Evolutionary conservation across 2,797 vertebrate genomes (phyloP).

Genomic region (Petrocephalus sullivani): DNA sequence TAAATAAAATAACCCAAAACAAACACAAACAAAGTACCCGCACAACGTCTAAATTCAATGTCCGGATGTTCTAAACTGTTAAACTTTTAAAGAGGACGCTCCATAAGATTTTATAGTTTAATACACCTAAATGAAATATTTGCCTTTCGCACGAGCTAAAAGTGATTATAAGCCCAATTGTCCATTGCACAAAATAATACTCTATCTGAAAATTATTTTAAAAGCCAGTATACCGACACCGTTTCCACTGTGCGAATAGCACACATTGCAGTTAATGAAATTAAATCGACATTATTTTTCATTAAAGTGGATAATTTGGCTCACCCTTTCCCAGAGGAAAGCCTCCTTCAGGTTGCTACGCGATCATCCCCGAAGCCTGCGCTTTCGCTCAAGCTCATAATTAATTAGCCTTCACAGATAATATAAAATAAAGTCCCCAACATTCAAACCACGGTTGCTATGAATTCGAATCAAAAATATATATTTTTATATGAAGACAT

Average conservation of each 20-base stretch:
- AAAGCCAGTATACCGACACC: too few species aligned
- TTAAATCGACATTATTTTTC: neutral
- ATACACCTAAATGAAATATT: neutral
- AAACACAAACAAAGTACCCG: neutral
- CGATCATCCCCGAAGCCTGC: neutral
- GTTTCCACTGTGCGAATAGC: too few species aligned
- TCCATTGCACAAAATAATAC: neutral
- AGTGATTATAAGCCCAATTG: neutral
- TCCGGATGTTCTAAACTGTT: neutral
- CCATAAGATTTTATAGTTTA: neutral
- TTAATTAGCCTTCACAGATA: neutral
- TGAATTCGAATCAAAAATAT: neutral
- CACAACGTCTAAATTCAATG: neutral
- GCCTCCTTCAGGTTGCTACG: neutral
- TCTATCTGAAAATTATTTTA: neutral
- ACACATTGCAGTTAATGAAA: neutral
- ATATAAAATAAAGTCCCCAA: neutral
- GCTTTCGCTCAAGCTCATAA: neutral
- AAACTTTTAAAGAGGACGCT: neutral
- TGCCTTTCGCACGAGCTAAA: neutral
- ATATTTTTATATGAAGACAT: neutral
- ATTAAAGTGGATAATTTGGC: neutral
- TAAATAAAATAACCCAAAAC: neutral
- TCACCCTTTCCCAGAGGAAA: neutral
- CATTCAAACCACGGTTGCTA: neutral